phyloP scores from a whole-genome alignment of 2,113 vertebrate species.

The Limanda limanda region DNA sequence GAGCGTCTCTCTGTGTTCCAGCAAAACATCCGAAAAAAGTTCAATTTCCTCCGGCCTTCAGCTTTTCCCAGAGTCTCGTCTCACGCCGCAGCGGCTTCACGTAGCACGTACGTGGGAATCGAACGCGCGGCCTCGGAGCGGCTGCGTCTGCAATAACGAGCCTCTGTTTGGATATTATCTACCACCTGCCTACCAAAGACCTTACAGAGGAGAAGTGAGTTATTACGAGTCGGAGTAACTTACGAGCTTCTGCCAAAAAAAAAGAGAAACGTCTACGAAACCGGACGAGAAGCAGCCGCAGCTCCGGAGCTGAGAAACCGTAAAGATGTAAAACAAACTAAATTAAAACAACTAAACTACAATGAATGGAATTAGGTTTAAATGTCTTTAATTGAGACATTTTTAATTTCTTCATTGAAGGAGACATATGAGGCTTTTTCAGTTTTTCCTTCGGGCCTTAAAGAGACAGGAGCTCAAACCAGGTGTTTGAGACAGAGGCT shows the following conservation, averaged over 20 bases:
- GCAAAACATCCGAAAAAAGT: neutral
- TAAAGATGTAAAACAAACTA: neutral
- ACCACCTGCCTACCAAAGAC: slow-evolving; percentile 68
- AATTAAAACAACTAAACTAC: neutral
- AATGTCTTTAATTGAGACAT: neutral
- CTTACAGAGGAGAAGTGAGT: slow-evolving; percentile 19
- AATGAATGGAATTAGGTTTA: neutral
- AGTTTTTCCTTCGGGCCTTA: too few relatives aligned
- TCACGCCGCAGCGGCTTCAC: slow-evolving; percentile 6
- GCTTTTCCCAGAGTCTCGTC: slow-evolving; percentile 13
- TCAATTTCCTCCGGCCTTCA: neutral
- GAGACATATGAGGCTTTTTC: too few relatives aligned
- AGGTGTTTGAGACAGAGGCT: too few relatives aligned
- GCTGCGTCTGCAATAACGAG: slow-evolving; percentile 22
- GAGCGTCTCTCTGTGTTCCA: slow-evolving; percentile 15
- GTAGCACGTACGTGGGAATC: neutral
- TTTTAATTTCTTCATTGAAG: neutral
- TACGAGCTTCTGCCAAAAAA: slow-evolving; percentile 36
- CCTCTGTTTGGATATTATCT: slow-evolving; percentile 31
- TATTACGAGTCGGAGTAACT: slow-evolving; percentile 11
- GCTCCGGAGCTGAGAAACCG: slow-evolving; percentile 16
- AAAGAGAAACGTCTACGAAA: neutral
- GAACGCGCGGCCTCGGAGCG: slow-evolving; percentile 5
- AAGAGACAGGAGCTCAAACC: too few relatives aligned
- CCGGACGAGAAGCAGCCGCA: neutral